A percentile compares a stretch with the other conserved stretches of the same genome.
Evolutionary conservation across 1,140 invertebrate genomes (phyloP).

Genomic region (Papilio aristodemus): DNA sequence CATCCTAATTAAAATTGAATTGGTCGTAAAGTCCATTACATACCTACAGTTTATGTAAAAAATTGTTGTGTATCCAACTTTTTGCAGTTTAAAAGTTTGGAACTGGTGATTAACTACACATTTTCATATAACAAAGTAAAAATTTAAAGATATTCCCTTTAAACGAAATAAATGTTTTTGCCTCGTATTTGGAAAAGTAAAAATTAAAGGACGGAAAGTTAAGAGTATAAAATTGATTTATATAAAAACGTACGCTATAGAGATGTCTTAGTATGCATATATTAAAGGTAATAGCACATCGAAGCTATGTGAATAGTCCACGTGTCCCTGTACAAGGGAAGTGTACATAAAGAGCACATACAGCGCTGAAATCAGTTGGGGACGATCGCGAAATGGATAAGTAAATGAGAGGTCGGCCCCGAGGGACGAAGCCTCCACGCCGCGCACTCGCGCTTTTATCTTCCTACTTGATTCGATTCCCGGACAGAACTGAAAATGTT

Average conservation of each 20-base stretch:
- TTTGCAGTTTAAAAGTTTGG: too few relatives aligned
- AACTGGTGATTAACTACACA: too few relatives aligned
- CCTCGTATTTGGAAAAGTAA: too few relatives aligned
- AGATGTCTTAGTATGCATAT: not conserved
- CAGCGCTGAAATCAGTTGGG: constrained; percentile 29
- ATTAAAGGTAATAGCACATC: not conserved
- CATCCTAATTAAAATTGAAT: too few relatives aligned
- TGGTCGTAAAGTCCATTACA: too few relatives aligned
- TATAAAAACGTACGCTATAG: not conserved
- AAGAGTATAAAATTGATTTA: too few relatives aligned
- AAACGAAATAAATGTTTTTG: too few relatives aligned
- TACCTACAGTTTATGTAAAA: too few relatives aligned
- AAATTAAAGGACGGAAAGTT: too few relatives aligned
- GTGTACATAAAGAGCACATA: constrained; percentile 27
- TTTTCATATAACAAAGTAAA: too few relatives aligned
- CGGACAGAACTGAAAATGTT: constrained; percentile 23
- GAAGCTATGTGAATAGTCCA: constrained; percentile 27
- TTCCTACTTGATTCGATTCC: constrained; percentile 27
- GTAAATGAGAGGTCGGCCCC: constrained; percentile 31
- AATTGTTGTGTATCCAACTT: too few relatives aligned
- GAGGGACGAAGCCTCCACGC: constrained; percentile 29
- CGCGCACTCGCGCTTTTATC: constrained; percentile 25
- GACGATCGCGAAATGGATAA: constrained; percentile 33
- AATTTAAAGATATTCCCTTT: too few relatives aligned
- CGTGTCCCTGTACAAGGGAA: constrained; percentile 23